Percentiles rank a stretch among this genome's conserved stretches.
Evolutionary conservation across 2,113 vertebrate species (phyloP).

Genomic region (Pelecanoides urinatrix): DNA sequence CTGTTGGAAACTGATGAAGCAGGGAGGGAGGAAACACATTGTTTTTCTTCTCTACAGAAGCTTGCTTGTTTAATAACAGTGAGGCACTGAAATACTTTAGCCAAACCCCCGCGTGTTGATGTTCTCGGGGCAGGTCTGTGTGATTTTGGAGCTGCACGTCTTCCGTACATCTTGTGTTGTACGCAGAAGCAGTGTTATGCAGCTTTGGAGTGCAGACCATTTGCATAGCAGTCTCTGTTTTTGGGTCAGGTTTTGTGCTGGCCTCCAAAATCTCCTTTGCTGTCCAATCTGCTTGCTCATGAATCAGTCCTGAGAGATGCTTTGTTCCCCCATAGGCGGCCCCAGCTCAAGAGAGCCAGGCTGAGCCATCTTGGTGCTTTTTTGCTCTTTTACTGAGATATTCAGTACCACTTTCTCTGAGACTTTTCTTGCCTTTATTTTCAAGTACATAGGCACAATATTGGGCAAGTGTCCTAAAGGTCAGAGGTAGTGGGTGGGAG

Average conservation of each 20-base stretch:
- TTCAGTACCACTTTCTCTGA: background rate
- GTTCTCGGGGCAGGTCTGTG: accelerated
- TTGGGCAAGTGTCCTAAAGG: background rate
- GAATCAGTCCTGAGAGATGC: background rate
- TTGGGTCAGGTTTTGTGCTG: background rate
- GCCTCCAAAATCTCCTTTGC: background rate
- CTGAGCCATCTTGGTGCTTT: background rate
- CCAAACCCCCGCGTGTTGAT: background rate
- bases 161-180: background rate
- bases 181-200: accelerated
- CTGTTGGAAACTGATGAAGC: background rate
- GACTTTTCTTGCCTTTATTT: background rate
- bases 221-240: background rate
- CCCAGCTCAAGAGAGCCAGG: background rate
- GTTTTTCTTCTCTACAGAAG: background rate
- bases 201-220: background rate
- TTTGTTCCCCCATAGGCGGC: background rate
- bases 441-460: background rate
- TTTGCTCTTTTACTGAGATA: background rate
- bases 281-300: background rate
- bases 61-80: background rate
- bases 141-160: background rate
- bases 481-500: background rate
- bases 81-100: background rate
- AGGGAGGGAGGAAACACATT: background rate